Evolutionary conservation across 2,888 invertebrate species (phyloP).

Genomic region (Polietes domitor): DNA sequence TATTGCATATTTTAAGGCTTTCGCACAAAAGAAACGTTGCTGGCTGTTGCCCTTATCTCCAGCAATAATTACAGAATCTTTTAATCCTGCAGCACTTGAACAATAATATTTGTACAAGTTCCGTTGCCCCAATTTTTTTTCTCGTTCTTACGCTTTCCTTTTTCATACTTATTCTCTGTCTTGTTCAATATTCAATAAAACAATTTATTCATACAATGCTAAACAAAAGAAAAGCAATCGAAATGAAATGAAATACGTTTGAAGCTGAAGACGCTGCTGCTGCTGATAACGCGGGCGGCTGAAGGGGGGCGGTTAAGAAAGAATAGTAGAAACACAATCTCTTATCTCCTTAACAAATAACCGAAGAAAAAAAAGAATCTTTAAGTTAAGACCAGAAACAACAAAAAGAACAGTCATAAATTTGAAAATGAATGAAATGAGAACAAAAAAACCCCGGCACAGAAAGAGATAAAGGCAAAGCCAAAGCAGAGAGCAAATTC

Average conservation of each 20-base stretch:
- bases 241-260: not conserved
- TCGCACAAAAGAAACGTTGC: not conserved
- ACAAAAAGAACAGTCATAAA: conserved; percentile 16
- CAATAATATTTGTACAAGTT: conserved; percentile 3
- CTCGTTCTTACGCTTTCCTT: not conserved
- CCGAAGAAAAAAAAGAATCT: not conserved
- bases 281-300: not conserved
- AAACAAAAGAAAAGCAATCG: not conserved
- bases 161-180: not conserved
- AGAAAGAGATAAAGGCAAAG: not conserved
- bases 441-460: not conserved
- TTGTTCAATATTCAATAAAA: conserved; percentile 21
- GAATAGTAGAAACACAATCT: not conserved
- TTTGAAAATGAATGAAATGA: not conserved
- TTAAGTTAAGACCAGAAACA: conserved; percentile 1
- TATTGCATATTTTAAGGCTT: conserved; percentile 2
- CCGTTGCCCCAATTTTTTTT: not conserved
- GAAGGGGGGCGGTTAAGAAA: not conserved
- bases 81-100: conserved; percentile 1
- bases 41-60: not conserved
- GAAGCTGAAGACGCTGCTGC: not conserved
- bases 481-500: not conserved
- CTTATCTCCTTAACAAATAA: conserved; percentile 13
- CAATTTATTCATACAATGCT: not conserved
- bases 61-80: conserved; percentile 8